Evolutionary conservation across 2,797 vertebrate genomes (phyloP), one percentile per base, ranked within the genome.

Genomic region (Carapus acus): DNA sequence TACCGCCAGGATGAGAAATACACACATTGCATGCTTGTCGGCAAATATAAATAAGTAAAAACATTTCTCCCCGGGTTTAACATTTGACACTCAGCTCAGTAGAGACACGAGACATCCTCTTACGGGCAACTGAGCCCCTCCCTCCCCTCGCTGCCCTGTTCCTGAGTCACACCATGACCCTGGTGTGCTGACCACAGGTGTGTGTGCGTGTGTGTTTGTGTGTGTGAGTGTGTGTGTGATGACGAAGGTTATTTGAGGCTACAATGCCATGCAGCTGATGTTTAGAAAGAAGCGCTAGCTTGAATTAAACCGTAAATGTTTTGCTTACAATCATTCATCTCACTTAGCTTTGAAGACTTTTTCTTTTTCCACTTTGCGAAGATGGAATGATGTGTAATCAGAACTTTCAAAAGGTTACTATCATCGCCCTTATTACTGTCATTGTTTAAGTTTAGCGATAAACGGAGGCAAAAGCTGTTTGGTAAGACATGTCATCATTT

Each of bases 401-500:
- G n/a, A n/a, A n/a, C n/a, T n/a, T n/a, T n/a, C n/a, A n/a, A n/a
- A n/a, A n/a, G n/a, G n/a, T n/a, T n/a, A n/a, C n/a, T n/a, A n/a
- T n/a, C n/a, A n/a, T n/a, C n/a, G n/a, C n/a, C n/a, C n/a, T n/a
- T n/a, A n/a, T n/a, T n/a, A n/a, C n/a, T n/a, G 31, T 33, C 6
- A 33, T 7, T 33, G 31, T 33, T 33, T 33, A 33, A 33, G 8
- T 9, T 3, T 3, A 3, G 31, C 8, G 31, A 33, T 33, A 13
- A 7, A 13, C 31, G 3, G 8, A 33, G 3, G 31, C 31, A 33
- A 33, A 33, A 6, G 11, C 13, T 60, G 22, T 60, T 41, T 63
- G 53, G 39, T 58, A 27, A 23, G 19, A 31, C 47, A 37, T 81
- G 69, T 73, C 58, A 72, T 76, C 78, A 80, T 65, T 47, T 68